These are phyloP conservation scores for Bujurquina vittata DNA, from an alignment of 2,113 vertebrate species.

Conservation along the genomic window DNA sequence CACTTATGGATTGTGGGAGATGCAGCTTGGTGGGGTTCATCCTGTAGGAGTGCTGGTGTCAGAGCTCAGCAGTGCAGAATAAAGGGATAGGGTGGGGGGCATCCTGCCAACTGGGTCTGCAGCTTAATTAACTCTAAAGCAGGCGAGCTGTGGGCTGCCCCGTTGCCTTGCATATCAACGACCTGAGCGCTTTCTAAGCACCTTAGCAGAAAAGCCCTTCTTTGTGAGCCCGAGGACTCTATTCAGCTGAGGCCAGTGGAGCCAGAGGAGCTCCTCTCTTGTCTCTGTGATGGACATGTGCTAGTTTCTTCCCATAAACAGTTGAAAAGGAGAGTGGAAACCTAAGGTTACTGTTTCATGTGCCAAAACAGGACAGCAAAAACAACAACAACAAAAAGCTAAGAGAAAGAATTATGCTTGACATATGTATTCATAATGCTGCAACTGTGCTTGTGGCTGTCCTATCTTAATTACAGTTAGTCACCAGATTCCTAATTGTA, in stretches of 20 bases:
- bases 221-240: constrained; percentile 82
- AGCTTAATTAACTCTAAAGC: constrained; percentile 83
- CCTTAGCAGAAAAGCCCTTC: constrained; percentile 83
- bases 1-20: constrained; percentile 4
- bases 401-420: neutral
- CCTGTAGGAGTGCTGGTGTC: constrained; percentile 55
- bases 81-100: constrained; percentile 34
- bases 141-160: constrained; percentile 77
- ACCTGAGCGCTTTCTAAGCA: constrained; percentile 81
- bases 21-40: constrained; percentile 23
- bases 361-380: neutral
- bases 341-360: constrained; percentile 1
- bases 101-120: constrained; percentile 75
- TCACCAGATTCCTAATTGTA: neutral
- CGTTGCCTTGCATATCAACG: constrained; percentile 89
- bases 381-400: fast-evolving
- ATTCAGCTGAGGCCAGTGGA: constrained; percentile 68
- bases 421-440: neutral
- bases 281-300: constrained; percentile 45
- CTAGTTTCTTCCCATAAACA: constrained; percentile 42
- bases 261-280: constrained; percentile 56
- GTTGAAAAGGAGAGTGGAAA: constrained; percentile 29
- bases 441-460: neutral
- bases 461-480: neutral
- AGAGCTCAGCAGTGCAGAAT: constrained; percentile 32